Base-by-base conservation (phyloP, 2,113 vertebrate species). In the Monarcha castaneiventris region DNA sequence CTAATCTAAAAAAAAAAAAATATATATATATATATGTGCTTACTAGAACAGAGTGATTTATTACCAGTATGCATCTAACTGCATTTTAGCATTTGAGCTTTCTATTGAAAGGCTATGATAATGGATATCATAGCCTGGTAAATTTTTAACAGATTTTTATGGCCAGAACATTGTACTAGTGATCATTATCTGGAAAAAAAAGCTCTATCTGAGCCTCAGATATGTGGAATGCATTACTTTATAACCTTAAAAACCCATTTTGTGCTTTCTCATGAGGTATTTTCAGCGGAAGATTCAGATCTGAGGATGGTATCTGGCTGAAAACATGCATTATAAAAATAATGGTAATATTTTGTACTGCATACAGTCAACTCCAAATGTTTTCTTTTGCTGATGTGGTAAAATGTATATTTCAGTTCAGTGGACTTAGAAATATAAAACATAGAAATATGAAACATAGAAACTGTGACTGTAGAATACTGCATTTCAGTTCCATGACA, bases 131-230 rank as follows among this genome's bases (percentile, higher is more conserved):
- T 52, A 85, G n/a, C 52, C 74, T 84, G 62, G 78, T 82, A 85
- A 94, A 86, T 93, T 93, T 94, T 97, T 84, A 87, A 91, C 64
- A 95, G 64, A 76, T 88, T 56, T 93, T 90, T 86, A 88, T 84
- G 75, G 62, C 78, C 83, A 84, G 44, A 89, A 88, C 51, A 63
- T 81, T 78, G 58, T 81, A 68, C 30, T 59, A 12, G 10, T 87
- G 59, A 88, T 89, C 82, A 63, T 72, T 81, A 78, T 80, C 30
- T 51, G 73, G 51, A 43, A 61, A 33, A 35, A 83, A 77, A 33
- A 61, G 4, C n/a, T 81, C 23, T 74, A 76, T 77, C 69, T 66
- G 27, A 80, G 63, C 11, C 49, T 92, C 64, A 63, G 51, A 89
- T 93, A 58, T 63, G 46, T 83, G 71, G 37, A 88, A 93, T 87